phyloP scores from a whole-genome alignment of 2,797 vertebrate genomes.

The Muscicapa comitata region DNA sequence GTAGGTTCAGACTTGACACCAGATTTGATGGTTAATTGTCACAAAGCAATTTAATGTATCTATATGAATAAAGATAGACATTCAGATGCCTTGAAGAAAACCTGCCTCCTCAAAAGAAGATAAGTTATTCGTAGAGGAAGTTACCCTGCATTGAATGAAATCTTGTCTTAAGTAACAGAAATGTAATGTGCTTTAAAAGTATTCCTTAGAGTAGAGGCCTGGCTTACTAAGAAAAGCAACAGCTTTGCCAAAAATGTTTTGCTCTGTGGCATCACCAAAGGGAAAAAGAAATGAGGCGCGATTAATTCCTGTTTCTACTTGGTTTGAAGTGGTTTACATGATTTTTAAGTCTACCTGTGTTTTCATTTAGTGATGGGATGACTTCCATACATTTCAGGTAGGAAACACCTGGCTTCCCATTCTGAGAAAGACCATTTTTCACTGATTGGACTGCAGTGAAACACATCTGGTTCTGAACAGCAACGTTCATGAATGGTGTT shows the following conservation, averaged over 20 bases:
- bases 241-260: not conserved
- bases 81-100: slow-evolving; percentile 22
- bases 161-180: not conserved
- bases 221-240: not conserved
- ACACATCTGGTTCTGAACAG: not conserved
- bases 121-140: not conserved
- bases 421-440: not conserved
- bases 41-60: not conserved
- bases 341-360: not conserved
- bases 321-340: not conserved
- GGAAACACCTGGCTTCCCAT: not conserved
- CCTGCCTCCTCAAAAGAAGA: not conserved
- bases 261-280: slow-evolving; percentile 15
- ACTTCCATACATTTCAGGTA: not conserved
- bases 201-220: not conserved
- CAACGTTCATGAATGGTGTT: not conserved
- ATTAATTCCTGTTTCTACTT: not conserved
- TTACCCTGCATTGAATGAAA: not conserved
- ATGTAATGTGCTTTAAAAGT: not conserved
- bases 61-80: not conserved
- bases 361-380: not conserved
- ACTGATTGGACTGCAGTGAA: not conserved
- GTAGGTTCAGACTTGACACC: not conserved
- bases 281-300: not conserved
- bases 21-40: not conserved